Base-by-base conservation (phyloP, 2,888 invertebrate genomes). In the Drosophila trichaetosa region DNA sequence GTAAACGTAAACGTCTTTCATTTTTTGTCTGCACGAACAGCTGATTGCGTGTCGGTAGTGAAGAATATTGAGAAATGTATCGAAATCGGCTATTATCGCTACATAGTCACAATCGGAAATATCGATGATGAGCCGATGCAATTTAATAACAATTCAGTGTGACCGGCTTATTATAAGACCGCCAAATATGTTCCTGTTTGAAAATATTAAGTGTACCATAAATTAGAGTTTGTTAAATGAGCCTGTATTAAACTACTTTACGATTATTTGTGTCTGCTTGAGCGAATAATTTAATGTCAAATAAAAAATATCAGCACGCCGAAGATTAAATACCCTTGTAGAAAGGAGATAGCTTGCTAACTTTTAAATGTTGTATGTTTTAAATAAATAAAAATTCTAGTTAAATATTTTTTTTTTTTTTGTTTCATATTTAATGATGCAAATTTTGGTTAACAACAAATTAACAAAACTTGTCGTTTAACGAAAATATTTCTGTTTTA, bases 1-100 rank as follows among this genome's bases (percentile, higher is more conserved):
- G 71, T 74, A 77, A 82, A 87, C 73, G 85, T 80, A 80, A 76
- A 76, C 75, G 77, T 77, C 67, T 80, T 46, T 46, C 78, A 77
- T 79, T 60, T 68, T 72, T 69, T 65, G 68, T 72, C 81, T 80
- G 73, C 78, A 53, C n/a, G 16, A 58, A 63, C 82, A 79, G 79
- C 82, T 78, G 79, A 70, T 70, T 65, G 40, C 21, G 18, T 10
- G 42, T 31, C 34, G 16, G 16, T 64, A 42, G 64, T 46, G 67
- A 36, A 27, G 59, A 57, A 0, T 38, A 18, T 8, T 33, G n/a
- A 4, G 21, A 40, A 56, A 27, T 2, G 24, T 38, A 75, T 75
- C 75, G 64, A 40, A 36, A 5, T 18, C 4, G 18, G 6, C 13
- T 21, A 4, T n/a, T 49, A 61, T 69, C 56, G 56, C 21, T 36